phyloP scores from a whole-genome alignment of 2,888 invertebrate genomes.

The Himalopsyche japonica region DNA sequence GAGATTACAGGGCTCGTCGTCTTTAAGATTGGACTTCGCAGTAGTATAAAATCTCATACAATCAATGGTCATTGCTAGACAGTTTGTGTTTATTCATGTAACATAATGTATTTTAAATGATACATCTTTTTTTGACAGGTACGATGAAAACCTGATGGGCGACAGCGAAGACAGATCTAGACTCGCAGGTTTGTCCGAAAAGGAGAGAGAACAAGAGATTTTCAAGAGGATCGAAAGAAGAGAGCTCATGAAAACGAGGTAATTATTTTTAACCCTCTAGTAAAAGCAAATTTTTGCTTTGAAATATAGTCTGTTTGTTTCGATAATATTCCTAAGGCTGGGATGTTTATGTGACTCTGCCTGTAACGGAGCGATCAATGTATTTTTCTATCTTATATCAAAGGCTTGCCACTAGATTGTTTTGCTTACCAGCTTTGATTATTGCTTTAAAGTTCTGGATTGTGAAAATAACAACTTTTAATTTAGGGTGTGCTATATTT shows the following conservation, averaged over 20 bases:
- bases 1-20: slow-evolving; percentile 27
- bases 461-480: no score
- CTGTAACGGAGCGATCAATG: no score
- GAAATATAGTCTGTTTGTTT: no score
- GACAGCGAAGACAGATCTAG: slow-evolving; percentile 92
- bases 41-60: slow-evolving; percentile 27
- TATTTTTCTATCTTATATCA: no score
- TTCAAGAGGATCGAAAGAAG: slow-evolving; percentile 95
- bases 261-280: background rate
- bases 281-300: no score
- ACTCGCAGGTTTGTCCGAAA: slow-evolving; percentile 91
- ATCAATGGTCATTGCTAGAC: background rate
- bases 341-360: no score
- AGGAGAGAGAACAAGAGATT: slow-evolving; percentile 95
- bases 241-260: slow-evolving; percentile 90
- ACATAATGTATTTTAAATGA: background rate
- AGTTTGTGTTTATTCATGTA: background rate
- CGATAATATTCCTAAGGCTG: no score
- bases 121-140: slow-evolving; percentile 49
- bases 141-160: slow-evolving; percentile 95
- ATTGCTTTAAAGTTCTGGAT: no score
- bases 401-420: no score
- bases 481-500: no score
- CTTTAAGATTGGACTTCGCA: slow-evolving; percentile 11
- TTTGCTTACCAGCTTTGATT: no score